Conservation (phyloP, 2,797 vertebrate genomes). For the Microhierax caerulescens region DNA sequence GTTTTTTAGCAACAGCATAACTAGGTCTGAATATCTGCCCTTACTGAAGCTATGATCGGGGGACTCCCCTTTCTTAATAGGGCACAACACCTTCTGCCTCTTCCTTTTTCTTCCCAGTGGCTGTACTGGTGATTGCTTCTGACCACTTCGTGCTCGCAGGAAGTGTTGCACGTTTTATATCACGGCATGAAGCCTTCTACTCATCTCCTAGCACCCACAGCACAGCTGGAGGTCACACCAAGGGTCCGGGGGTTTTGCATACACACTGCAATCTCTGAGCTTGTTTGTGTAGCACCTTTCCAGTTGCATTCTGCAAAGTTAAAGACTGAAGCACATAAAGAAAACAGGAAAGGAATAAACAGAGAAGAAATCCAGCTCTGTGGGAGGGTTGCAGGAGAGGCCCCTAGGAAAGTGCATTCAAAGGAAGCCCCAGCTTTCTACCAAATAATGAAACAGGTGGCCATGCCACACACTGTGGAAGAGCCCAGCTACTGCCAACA, state of each 20-base stretch:
- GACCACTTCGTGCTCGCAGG: not conserved
- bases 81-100: not conserved
- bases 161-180: not conserved
- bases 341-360: not conserved
- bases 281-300: not conserved
- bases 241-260: not conserved
- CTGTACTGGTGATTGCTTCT: not conserved
- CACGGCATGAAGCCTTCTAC: not conserved
- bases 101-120: not conserved
- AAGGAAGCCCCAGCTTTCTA: not conserved
- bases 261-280: not conserved
- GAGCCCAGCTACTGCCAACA: conserved; percentile 1
- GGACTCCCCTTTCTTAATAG: not conserved
- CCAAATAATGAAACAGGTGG: conserved; percentile 2
- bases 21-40: not conserved
- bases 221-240: not conserved
- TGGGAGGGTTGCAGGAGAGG: not conserved
- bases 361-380: not conserved
- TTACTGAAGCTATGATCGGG: not conserved
- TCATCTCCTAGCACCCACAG: not conserved
- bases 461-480: not conserved
- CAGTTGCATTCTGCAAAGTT: not conserved
- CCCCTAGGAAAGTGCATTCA: not conserved
- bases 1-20: not conserved
- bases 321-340: not conserved